phyloP scores from a whole-genome alignment of 2,888 invertebrate genomes.

The Rhaphigaster nebulosa region DNA sequence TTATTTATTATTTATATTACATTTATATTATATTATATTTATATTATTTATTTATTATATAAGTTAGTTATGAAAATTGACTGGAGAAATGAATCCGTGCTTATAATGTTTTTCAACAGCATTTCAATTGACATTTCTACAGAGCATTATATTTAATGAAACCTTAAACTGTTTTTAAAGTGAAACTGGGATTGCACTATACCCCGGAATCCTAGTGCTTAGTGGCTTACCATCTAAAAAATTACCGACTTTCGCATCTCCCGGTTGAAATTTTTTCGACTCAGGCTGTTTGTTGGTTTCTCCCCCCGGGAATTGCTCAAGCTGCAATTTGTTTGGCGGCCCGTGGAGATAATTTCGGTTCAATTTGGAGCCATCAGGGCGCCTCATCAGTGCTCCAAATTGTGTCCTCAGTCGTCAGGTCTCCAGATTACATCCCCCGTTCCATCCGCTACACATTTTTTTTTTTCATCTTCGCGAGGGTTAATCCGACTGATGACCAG shows the following conservation, averaged over 20 bases:
- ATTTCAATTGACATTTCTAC: too few species aligned
- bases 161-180: not conserved
- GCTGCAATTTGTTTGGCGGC: conserved; percentile 38
- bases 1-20: too few species aligned
- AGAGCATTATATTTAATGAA: not conserved
- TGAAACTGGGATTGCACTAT: not conserved
- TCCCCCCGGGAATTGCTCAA: not conserved
- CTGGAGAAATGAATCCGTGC: too few species aligned
- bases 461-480: conserved; percentile 31
- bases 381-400: conserved; percentile 38
- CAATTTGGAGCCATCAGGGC: conserved; percentile 27
- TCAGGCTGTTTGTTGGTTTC: not conserved
- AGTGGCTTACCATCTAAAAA: not conserved
- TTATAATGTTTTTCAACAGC: too few species aligned
- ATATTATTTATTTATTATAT: too few species aligned
- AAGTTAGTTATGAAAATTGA: too few species aligned
- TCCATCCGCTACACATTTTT: not conserved
- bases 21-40: too few species aligned
- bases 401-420: not conserved
- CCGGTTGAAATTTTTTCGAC: not conserved
- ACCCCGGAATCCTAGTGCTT: too few species aligned
- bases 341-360: conserved; percentile 31
- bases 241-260: not conserved
- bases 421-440: conserved; percentile 13
- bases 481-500: conserved; percentile 7